Conservation (phyloP, 2,797 vertebrate species). For the Cichlasoma orientale region DNA sequence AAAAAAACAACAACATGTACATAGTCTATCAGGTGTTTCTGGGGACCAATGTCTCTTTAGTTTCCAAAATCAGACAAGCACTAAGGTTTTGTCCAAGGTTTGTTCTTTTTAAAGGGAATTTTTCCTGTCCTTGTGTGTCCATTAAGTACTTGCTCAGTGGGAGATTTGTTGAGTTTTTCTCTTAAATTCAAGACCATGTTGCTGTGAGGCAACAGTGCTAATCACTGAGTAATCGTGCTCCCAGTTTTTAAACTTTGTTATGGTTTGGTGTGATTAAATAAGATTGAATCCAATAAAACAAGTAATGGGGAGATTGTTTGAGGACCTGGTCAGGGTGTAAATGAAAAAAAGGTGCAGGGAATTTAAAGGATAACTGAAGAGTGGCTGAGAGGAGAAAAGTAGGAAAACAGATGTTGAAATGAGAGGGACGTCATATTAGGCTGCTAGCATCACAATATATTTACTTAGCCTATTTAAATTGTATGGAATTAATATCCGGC, state of each 20-base stretch:
- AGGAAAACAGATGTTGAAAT: constrained; percentile 38
- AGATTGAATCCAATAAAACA: not conserved
- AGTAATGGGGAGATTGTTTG: constrained; percentile 12
- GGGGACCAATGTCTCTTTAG: not conserved
- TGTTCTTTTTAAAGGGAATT: no score
- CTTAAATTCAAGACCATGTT: not conserved
- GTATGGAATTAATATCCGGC: constrained; percentile 35
- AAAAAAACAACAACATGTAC: not conserved
- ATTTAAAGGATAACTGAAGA: not conserved
- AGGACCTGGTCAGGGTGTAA: not conserved
- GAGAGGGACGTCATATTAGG: not conserved
- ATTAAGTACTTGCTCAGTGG: no score
- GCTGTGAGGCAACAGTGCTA: not conserved
- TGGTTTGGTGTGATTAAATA: not conserved
- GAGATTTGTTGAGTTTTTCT: no score
- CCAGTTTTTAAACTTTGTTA: not conserved
- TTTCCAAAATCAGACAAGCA: not conserved
- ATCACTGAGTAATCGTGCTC: not conserved
- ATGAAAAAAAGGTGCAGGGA: constrained; percentile 1
- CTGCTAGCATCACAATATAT: constrained; percentile 6
- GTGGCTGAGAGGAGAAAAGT: not conserved
- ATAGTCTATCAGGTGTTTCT: not conserved
- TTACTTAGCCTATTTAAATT: constrained; percentile 39
- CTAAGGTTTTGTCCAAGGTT: no score
- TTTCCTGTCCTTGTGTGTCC: no score